Evolutionary conservation across 2,797 vertebrate species (phyloP).

Genomic region (Zonotrichia albicollis): DNA sequence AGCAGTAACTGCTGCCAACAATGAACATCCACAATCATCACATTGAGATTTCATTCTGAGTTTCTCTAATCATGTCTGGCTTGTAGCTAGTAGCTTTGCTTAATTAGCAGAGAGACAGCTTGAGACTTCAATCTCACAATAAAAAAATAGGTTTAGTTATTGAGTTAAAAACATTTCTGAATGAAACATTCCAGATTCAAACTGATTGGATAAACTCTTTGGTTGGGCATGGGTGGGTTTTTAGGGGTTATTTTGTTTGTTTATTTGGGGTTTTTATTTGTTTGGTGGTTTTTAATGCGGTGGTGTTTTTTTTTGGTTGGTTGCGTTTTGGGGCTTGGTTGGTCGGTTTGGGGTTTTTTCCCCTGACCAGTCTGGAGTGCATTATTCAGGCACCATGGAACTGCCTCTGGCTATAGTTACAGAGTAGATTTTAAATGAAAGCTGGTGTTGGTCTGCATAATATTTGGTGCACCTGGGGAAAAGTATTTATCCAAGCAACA

Average conservation of each 20-base stretch:
- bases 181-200: slow-evolving; percentile 12
- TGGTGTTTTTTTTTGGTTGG: background rate
- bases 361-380: slow-evolving; percentile 36
- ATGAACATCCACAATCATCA: background rate
- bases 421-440: slow-evolving; percentile 52
- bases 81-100: background rate
- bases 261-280: background rate
- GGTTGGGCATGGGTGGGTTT: accelerated
- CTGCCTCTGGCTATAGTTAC: slow-evolving; percentile 41
- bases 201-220: background rate
- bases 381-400: slow-evolving; percentile 46
- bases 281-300: background rate
- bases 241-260: background rate
- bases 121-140: background rate
- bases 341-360: background rate
- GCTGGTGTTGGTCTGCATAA: slow-evolving; percentile 26
- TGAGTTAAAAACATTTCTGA: background rate
- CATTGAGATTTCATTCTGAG: background rate
- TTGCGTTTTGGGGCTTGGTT: background rate
- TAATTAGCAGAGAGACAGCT: background rate
- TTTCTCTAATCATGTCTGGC: background rate
- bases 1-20: background rate
- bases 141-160: background rate
- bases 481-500: slow-evolving; percentile 48
- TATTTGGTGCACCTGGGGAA: slow-evolving; percentile 61